These are phyloP conservation scores for Rhinogobio ventralis DNA, from an alignment of 2,797 vertebrate species.

Conservation along the genomic window DNA sequence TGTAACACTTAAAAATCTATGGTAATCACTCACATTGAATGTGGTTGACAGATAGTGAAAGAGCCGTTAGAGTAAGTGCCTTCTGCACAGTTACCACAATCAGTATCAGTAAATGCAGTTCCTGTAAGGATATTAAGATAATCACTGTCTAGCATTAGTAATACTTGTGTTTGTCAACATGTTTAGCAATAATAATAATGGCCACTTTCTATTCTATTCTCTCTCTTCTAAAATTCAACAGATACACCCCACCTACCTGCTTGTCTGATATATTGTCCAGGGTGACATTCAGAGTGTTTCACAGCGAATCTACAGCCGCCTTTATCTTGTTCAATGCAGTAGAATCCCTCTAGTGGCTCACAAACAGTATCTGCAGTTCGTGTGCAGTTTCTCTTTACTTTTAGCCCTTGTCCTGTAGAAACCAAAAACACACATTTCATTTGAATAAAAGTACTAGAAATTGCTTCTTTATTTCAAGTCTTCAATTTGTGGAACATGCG, in stretches of 20 bases:
- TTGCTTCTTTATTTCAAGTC: not conserved
- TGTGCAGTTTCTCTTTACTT: conserved; percentile 34
- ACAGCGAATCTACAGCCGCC: conserved; percentile 47
- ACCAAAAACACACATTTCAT: not conserved
- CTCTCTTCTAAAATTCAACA: not conserved
- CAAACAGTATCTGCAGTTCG: conserved; percentile 54
- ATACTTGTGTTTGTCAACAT: not conserved
- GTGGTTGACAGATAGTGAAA: conserved; percentile 53
- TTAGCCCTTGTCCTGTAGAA: conserved; percentile 52
- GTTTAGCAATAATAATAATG: not conserved
- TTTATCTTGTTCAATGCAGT: not conserved
- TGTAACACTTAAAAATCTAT: not conserved
- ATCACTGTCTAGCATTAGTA: not conserved
- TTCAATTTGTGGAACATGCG: not conserved
- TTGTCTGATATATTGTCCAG: conserved; percentile 65
- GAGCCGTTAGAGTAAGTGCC: conserved; percentile 63
- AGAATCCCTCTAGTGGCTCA: conserved; percentile 62
- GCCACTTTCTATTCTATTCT: not conserved
- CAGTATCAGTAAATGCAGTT: conserved; percentile 55
- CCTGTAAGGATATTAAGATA: conserved; percentile 51
- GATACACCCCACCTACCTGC: conserved; percentile 58
- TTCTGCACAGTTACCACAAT: conserved; percentile 52
- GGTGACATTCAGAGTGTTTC: conserved; percentile 57
- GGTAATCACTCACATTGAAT: conserved; percentile 62
- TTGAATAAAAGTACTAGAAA: not conserved